Evolutionary conservation across 35 echinoderm and acorn worm species (phyloP).

Genomic region (Ophioderma brevispina): DNA sequence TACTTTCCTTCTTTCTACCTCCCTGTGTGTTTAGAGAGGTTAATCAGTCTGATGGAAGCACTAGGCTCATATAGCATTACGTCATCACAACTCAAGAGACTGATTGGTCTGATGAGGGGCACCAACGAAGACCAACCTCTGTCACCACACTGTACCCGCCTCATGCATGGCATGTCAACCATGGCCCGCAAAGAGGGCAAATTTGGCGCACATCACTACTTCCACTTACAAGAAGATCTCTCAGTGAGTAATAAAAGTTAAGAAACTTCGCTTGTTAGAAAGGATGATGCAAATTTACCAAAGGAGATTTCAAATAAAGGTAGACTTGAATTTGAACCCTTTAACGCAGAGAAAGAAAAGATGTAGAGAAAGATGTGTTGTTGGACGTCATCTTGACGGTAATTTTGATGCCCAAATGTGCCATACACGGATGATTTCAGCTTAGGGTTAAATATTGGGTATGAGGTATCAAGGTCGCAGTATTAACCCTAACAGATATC

Average conservation of each 20-base stretch:
- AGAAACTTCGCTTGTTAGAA: neutral
- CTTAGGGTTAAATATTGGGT: too few species aligned
- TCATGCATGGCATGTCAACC: constrained; percentile 83
- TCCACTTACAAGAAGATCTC: constrained; percentile 89
- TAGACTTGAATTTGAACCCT: too few species aligned
- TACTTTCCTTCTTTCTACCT: neutral
- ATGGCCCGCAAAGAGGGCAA: constrained; percentile 93
- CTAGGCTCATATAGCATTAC: constrained; percentile 91
- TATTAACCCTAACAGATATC: too few species aligned
- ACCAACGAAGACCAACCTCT: constrained; percentile 71
- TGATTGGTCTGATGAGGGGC: constrained; percentile 90
- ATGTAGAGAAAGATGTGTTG: too few species aligned
- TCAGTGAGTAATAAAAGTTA: constrained; percentile 58
- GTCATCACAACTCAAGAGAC: constrained; percentile 80
- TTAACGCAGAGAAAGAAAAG: too few species aligned
- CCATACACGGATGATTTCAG: too few species aligned
- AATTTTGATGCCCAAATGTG: too few species aligned
- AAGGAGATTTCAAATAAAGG: too few species aligned
- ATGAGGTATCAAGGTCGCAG: too few species aligned
- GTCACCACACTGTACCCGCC: constrained; percentile 62
- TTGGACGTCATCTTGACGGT: too few species aligned
- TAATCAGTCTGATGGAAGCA: constrained; percentile 73
- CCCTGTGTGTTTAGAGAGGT: constrained; percentile 88
- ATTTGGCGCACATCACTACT: constrained; percentile 89
- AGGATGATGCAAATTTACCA: neutral